Base-by-base conservation (phyloP, 1,140 invertebrate species). In the Aphelenchoides fujianensis region DNA sequence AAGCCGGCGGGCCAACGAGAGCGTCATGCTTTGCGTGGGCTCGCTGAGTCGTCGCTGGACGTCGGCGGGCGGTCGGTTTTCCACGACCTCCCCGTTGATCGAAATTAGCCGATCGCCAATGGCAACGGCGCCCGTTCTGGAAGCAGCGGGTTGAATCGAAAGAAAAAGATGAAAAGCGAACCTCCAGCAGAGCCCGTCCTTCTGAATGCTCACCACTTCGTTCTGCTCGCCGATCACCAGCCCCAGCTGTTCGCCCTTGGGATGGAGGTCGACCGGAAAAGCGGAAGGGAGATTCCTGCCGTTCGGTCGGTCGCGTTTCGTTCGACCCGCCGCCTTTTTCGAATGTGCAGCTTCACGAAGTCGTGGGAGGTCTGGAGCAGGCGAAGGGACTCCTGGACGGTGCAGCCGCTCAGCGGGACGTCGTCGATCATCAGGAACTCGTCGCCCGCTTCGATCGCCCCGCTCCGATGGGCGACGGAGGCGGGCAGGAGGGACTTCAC, bases 341-440 rank as follows among this genome's bases (percentile, higher is more conserved):
- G 16, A 30, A 66, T 12, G 31, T 66, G 63, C 37, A 66, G 37
- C 3, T 66, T 66, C 9, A 66, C 32, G 0, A 30, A 66, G 31
- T 66, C 32, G 7, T 37, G 63, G 7, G 27, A 34, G 53, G 63
- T 66, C 53, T 66, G 63, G 1, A 66, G 3, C 16, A 66, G 63
- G 12, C 63, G 63, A 12, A 66, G 23, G 37, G 63, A 27, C 32
- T 66, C 63, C 16, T 66, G 27, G 53, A 66, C 63, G 12, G 63
- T 32, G 32, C 63, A 66, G 2, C 31, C 31, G 63, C 36, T 37
- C 63, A 66, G 23, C 27, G 63, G 63, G 53, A 66, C 32, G 27
- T 66, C 63, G 32, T 66, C 63, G 63, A 66, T 37, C 16, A 30
- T n/a, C 0, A 66, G 16, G 32, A 66, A 66, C 31, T 66, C 63